Conservation (phyloP, 2,113 vertebrate genomes). For the Motacilla tschutschensis region DNA sequence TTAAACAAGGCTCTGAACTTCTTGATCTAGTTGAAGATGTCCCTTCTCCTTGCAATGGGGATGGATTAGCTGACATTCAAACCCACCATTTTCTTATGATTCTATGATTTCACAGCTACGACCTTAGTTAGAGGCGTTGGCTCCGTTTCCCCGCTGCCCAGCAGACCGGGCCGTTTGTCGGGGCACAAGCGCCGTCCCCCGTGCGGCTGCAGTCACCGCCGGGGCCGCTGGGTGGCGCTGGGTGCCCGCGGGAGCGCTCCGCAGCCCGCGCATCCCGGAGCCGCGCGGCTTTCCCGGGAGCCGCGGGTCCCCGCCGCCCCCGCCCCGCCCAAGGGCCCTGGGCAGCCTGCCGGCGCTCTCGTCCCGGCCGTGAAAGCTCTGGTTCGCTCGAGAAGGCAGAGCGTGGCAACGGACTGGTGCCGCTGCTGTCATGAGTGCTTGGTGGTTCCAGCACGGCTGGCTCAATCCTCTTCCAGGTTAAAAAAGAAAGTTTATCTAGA, state of each 20-base stretch:
- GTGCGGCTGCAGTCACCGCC: neutral
- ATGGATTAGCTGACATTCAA: neutral
- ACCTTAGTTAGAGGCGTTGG: accelerated
- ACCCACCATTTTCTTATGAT: neutral
- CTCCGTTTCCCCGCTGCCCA: neutral
- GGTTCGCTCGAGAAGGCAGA: neutral
- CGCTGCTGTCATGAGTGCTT: accelerated
- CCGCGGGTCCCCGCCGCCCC: accelerated
- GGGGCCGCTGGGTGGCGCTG: slow-evolving; percentile 58
- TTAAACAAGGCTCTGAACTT: neutral
- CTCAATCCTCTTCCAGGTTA: neutral
- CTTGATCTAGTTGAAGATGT: neutral
- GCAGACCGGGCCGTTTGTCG: accelerated
- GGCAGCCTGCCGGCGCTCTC: neutral
- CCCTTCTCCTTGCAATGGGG: neutral
- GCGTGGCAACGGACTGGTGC: accelerated
- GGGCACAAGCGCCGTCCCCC: accelerated
- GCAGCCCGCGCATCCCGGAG: accelerated
- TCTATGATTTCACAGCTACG: neutral
- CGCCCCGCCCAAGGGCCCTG: neutral
- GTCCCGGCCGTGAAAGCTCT: accelerated
- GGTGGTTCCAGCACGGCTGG: neutral
- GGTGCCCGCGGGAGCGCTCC: neutral
- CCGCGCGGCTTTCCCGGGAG: neutral
- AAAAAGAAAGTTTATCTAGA: neutral